Evolutionary conservation across 2,113 vertebrate genomes (phyloP), one percentile per base, ranked within the genome.

Genomic region (Neogale vison): DNA sequence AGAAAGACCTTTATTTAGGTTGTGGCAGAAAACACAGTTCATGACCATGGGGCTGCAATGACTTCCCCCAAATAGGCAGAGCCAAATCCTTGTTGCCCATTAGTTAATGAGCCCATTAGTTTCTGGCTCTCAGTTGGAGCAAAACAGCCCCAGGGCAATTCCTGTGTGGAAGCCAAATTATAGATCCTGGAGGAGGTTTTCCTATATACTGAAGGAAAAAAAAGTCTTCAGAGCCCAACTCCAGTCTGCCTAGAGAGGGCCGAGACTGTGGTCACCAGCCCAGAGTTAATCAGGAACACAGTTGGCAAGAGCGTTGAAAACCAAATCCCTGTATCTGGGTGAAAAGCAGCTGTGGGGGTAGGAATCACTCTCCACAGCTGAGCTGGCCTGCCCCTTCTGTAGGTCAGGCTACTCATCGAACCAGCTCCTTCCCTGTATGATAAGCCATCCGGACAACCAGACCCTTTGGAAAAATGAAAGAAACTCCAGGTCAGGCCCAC

Each of bases 91-190:
- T 9, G 87, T 18, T 96, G 86, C 92, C 96, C 92, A 81, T 93
- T 96, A 93, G 96, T 95, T 97, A 98, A 96, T 93, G 96, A 96
- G 96, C 93, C 97, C 92, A 93, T 97, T 98, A 93, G 96, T 90
- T 93, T 94, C 96, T 97, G 98, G 96, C 96, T 97, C 98, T 95
- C 92, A 88, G 93, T 92, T 89, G 95, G 93, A 97, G 80, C 83
- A 72, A 94, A 96, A 95, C 83, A 93, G 97, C 97, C 95, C 80
- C 71, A 71, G 96, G 97, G 95, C 96, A 82, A 87, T 97, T 97
- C 90, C 94, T 97, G 95, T 94, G 96, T 92, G 84, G 93, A 93
- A 59, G 93, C 90, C 93, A 72, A 95, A 89, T 81, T 92, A 94
- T 81, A 96, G 96, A 96, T 96, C 94, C 93, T 88, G 85, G 76